phyloP scores from a whole-genome alignment of 2,113 vertebrate species.

The Rhabdornis inornatus region DNA sequence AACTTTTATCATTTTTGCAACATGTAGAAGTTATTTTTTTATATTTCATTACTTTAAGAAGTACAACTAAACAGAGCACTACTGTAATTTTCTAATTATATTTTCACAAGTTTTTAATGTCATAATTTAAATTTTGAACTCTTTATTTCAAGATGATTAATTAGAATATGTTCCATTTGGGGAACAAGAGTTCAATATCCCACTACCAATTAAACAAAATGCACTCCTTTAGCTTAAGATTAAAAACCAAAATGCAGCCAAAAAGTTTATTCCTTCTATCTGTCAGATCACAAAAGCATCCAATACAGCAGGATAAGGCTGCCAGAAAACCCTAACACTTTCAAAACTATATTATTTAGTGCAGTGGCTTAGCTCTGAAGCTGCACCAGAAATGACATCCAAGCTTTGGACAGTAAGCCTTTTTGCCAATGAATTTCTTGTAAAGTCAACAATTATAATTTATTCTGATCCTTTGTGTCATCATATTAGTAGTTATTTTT shows the following conservation, averaged over 20 bases:
- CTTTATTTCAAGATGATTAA: conserved; percentile 13
- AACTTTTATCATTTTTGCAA: not conserved
- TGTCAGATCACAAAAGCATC: not conserved
- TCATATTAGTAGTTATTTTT: conserved; percentile 70
- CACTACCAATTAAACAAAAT: not conserved
- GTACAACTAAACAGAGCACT: not conserved
- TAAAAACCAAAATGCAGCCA: not conserved
- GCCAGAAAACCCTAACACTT: not conserved
- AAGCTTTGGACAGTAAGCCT: conserved; percentile 27
- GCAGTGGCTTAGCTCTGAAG: not conserved
- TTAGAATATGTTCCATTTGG: not conserved
- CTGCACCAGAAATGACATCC: not conserved
- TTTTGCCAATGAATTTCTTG: conserved; percentile 62
- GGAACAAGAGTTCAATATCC: conserved; percentile 20
- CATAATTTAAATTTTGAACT: conserved; percentile 1
- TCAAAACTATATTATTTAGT: not conserved
- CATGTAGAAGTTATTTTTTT: not conserved
- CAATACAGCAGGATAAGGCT: not conserved
- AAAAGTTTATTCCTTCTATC: not conserved
- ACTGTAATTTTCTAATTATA: not conserved
- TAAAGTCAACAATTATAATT: conserved; percentile 69
- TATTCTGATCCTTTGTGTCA: conserved; percentile 69
- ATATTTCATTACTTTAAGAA: not conserved
- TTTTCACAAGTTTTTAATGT: not conserved
- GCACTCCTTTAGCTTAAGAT: not conserved